Percentiles rank a stretch among this genome's conserved stretches.
These are phyloP conservation scores for Eupithecia pulchellata DNA, from an alignment of 2,888 invertebrate species.

Conservation along the genomic window DNA sequence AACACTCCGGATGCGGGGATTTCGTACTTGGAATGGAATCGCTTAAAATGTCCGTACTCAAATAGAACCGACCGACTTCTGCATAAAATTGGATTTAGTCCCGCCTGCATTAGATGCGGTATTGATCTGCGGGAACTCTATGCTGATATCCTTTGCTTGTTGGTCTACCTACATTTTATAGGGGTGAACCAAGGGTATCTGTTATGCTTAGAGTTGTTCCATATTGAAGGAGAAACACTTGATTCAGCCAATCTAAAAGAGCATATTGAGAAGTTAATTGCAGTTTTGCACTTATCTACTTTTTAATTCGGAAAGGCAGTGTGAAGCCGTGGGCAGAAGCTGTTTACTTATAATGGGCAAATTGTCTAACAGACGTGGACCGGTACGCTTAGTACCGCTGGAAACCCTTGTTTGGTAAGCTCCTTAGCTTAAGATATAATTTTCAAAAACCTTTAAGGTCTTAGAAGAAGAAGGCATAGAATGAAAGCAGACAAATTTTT, in stretches of 20 bases:
- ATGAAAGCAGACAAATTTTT: too few species aligned
- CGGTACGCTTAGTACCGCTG: too few species aligned
- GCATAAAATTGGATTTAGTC: conserved; percentile 34
- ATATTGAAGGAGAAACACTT: neutral
- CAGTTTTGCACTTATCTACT: neutral
- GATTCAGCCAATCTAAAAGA: neutral
- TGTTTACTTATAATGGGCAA: too few species aligned
- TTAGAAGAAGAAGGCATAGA: too few species aligned
- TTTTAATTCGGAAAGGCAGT: neutral
- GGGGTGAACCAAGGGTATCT: neutral
- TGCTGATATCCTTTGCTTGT: conserved; percentile 13
- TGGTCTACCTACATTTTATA: neutral
- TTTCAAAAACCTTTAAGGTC: too few species aligned
- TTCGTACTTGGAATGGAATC: conserved; percentile 17
- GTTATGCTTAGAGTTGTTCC: neutral
- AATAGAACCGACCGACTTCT: conserved; percentile 34
- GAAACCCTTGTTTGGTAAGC: too few species aligned
- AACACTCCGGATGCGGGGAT: conserved; percentile 15
- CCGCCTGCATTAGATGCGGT: conserved; percentile 22
- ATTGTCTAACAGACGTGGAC: too few species aligned
- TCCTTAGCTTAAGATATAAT: too few species aligned
- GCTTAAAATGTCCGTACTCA: conserved; percentile 29
- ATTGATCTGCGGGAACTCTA: conserved; percentile 25
- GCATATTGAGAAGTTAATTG: neutral
- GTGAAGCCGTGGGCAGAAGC: neutral